Evolutionary conservation across 2,888 invertebrate genomes (phyloP).

Genomic region (Bhutanitis thaidina): DNA sequence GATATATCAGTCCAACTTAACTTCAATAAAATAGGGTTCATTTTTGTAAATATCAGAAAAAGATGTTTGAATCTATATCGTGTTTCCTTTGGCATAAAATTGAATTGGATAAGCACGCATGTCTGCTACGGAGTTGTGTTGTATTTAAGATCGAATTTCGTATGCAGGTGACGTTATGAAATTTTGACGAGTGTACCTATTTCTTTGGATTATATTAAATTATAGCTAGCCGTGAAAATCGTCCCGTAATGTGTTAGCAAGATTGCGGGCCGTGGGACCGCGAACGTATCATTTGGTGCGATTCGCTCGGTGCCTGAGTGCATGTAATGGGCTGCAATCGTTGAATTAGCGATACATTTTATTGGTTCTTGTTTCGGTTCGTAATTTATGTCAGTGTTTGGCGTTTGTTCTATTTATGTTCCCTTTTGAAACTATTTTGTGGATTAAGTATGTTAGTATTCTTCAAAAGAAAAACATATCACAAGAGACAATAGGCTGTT

Average conservation of each 20-base stretch:
- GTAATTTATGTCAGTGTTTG: background rate
- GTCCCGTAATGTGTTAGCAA: conserved; percentile 73
- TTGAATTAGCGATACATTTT: conserved; percentile 71
- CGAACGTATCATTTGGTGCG: conserved; percentile 66
- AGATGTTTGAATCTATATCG: conserved; percentile 36
- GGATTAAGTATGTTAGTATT: too few species aligned
- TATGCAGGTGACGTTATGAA: conserved; percentile 32
- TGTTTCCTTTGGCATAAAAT: conserved; percentile 34
- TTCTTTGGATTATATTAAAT: conserved; percentile 80
- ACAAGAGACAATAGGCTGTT: too few species aligned
- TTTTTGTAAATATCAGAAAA: conserved; percentile 17
- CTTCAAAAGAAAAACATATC: too few species aligned
- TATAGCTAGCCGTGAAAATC: conserved; percentile 78
- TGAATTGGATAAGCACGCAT: conserved; percentile 21
- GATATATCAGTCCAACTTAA: background rate
- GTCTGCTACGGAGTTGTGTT: conserved; percentile 20
- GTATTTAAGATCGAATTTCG: conserved; percentile 33
- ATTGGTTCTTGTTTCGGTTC: conserved; percentile 56
- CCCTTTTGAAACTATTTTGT: too few species aligned
- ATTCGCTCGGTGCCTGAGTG: conserved; percentile 59
- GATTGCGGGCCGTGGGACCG: conserved; percentile 73
- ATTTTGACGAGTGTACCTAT: conserved; percentile 62
- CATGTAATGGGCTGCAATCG: conserved; percentile 66
- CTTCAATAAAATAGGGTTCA: conserved; percentile 27
- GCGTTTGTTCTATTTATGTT: background rate